Evolutionary conservation across 1,140 invertebrate genomes (phyloP).

Genomic region (Listronotus oregonensis): DNA sequence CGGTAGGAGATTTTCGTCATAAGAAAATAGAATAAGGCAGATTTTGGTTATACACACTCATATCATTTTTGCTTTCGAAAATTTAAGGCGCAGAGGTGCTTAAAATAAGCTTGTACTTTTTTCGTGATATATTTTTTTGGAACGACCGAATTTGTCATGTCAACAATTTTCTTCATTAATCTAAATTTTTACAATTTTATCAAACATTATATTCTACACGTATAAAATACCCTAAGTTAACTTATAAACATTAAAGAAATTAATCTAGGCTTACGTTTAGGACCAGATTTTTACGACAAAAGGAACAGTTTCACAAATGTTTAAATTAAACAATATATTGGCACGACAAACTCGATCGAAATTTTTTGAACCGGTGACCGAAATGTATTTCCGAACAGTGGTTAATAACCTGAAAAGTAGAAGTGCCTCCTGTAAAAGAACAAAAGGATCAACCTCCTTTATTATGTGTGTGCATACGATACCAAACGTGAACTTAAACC

Average conservation of each 20-base stretch:
- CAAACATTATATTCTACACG: conserved; percentile 6
- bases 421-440: conserved; percentile 46
- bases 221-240: conserved; percentile 29
- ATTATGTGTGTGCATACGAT: conserved; percentile 57
- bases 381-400: conserved; percentile 56
- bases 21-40: conserved; percentile 72
- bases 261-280: conserved; percentile 28
- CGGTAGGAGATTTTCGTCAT: conserved; percentile 59
- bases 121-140: conserved; percentile 61
- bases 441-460: conserved; percentile 45
- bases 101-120: conserved; percentile 75
- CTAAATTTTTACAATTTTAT: conserved; percentile 27
- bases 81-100: conserved; percentile 75
- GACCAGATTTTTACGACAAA: conserved; percentile 16
- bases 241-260: conserved; percentile 18
- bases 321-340: conserved; percentile 5
- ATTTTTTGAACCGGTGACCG: conserved; percentile 57
- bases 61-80: conserved; percentile 58
- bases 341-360: conserved; percentile 7
- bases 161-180: conserved; percentile 8
- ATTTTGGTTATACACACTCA: conserved; percentile 69
- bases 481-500: conserved; percentile 43
- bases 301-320: conserved; percentile 22
- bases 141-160: conserved; percentile 33
- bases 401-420: conserved; percentile 44